Evolutionary conservation across 2,797 vertebrate genomes (phyloP).

Genomic region (Tadarida brasiliensis): DNA sequence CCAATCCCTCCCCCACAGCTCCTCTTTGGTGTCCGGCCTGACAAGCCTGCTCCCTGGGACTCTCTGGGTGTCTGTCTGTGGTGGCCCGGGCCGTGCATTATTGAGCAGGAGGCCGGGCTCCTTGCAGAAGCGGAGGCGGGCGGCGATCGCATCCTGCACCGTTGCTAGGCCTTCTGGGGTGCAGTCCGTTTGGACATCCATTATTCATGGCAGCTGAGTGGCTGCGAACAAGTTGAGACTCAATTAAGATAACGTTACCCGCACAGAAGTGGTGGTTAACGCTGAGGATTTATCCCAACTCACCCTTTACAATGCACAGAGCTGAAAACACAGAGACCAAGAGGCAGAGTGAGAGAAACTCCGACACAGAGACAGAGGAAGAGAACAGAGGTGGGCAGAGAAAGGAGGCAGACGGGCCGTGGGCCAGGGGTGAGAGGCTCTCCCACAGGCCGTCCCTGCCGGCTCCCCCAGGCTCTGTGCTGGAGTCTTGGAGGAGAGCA

Average conservation of each 20-base stretch:
- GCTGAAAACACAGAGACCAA: not conserved
- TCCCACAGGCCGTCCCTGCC: too few relatives aligned
- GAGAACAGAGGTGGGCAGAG: not conserved
- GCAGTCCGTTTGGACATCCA: constrained; percentile 58
- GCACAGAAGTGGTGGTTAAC: constrained; percentile 65
- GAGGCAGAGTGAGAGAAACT: not conserved
- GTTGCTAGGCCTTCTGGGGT: constrained; percentile 13
- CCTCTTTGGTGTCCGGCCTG: constrained; percentile 12
- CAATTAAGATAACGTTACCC: constrained; percentile 63
- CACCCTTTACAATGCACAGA: not conserved
- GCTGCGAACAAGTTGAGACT: constrained; percentile 62
- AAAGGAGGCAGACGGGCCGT: not conserved
- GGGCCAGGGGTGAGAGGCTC: too few relatives aligned
- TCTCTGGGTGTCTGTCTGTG: not conserved
- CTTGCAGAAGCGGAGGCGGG: not conserved
- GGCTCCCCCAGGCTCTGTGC: accelerated
- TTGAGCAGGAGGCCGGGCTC: constrained; percentile 50
- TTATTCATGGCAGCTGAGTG: constrained; percentile 70
- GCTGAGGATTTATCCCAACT: constrained; percentile 44
- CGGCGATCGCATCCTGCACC: not conserved
- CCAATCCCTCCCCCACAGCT: not conserved
- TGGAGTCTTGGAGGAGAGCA: not conserved
- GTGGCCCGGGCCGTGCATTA: not conserved
- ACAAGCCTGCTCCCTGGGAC: constrained; percentile 23
- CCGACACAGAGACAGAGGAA: not conserved